Conservation (phyloP, 2,888 invertebrate species). For the Cosmopolites sordidus region DNA sequence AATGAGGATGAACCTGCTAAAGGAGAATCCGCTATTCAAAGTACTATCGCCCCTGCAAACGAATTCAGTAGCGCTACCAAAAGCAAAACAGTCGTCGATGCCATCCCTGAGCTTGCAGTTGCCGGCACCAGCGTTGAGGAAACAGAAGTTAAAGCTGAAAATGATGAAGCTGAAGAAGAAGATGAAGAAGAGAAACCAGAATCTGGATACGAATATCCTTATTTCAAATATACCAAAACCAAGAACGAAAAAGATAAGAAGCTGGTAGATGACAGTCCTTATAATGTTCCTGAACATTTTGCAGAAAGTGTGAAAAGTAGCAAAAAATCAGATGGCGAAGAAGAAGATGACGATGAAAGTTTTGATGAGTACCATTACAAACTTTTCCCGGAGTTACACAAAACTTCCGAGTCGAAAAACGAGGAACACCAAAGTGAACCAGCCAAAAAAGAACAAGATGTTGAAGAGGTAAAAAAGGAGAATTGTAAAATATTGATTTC, state of each 20-base stretch:
- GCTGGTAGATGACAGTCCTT: slow-evolving; percentile 33
- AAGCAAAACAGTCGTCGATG: slow-evolving; percentile 17
- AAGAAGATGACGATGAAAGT: slow-evolving; percentile 43
- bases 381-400: slow-evolving; percentile 47
- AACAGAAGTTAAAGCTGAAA: slow-evolving; percentile 7
- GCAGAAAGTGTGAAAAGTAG: slow-evolving; percentile 33
- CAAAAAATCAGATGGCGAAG: slow-evolving; percentile 23
- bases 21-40: slow-evolving; percentile 23
- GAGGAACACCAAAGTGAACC: slow-evolving; percentile 38
- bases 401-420: slow-evolving; percentile 37
- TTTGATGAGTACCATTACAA: slow-evolving; percentile 50
- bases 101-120: slow-evolving; percentile 17
- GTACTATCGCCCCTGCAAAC: slow-evolving; percentile 2
- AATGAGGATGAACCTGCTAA: slow-evolving; percentile 40
- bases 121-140: slow-evolving; percentile 21
- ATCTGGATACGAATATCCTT: slow-evolving; percentile 13
- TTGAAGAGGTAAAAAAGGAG: slow-evolving; percentile 26
- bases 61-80: slow-evolving; percentile 16
- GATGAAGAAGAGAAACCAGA: slow-evolving; percentile 22
- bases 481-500: slow-evolving; percentile 53
- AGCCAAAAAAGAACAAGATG: slow-evolving; percentile 42
- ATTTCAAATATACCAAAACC: slow-evolving; percentile 14
- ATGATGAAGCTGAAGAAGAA: slow-evolving; percentile 30
- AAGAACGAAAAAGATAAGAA: slow-evolving; percentile 26
- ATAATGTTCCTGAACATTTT: slow-evolving; percentile 38